Conservation (phyloP, 2,113 vertebrate genomes). For the Salvelinus alpinus region DNA sequence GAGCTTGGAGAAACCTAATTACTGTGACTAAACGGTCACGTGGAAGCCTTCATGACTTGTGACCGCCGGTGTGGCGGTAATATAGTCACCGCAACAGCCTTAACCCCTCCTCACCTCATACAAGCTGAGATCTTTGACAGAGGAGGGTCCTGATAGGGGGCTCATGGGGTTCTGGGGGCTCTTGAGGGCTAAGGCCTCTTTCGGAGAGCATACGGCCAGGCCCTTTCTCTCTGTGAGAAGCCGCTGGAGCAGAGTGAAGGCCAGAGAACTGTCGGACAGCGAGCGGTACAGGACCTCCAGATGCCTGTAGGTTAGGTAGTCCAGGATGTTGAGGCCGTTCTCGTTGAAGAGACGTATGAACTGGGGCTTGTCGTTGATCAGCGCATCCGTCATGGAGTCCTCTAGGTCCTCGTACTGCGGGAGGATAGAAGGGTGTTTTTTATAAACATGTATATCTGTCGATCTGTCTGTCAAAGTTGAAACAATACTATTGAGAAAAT, state of each 20-base stretch:
- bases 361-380: conserved; percentile 80
- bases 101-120: conserved; percentile 62
- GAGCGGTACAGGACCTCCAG: conserved; percentile 78
- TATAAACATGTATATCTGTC: no score
- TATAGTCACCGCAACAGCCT: not conserved
- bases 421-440: no score
- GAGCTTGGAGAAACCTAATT: no score
- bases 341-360: conserved; percentile 85
- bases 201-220: not conserved
- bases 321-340: conserved; percentile 78
- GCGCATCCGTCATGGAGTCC: conserved; percentile 53
- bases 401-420: conserved; percentile 74
- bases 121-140: conserved; percentile 51
- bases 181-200: not conserved
- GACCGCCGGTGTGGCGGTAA: no score
- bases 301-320: conserved; percentile 77
- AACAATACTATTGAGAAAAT: no score
- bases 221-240: conserved; percentile 49
- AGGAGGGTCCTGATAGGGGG: not conserved
- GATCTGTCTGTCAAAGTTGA: no score
- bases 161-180: not conserved
- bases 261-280: conserved; percentile 62
- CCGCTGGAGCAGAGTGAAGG: conserved; percentile 69
- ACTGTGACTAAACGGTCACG: no score
- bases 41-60: no score